phyloP scores from a whole-genome alignment of 2,797 vertebrate genomes.

The Balearica regulorum region DNA sequence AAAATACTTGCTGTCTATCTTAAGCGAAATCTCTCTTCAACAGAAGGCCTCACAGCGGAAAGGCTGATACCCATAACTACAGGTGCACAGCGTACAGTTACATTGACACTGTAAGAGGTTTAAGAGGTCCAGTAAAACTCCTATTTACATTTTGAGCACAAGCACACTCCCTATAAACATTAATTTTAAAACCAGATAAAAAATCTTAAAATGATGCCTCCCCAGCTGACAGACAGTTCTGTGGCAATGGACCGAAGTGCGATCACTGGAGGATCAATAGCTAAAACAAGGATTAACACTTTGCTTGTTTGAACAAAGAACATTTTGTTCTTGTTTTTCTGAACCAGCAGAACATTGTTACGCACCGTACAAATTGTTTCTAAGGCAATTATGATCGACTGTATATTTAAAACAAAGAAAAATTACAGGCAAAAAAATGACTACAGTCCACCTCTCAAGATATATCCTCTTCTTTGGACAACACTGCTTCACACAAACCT shows the following conservation, averaged over 20 bases:
- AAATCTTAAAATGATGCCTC: not conserved
- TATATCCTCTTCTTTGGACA: not conserved
- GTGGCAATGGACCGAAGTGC: not conserved
- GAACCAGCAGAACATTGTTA: not conserved
- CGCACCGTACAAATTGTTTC: not conserved
- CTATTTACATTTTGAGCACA: constrained; percentile 59
- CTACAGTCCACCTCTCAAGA: not conserved
- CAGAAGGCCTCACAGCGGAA: constrained; percentile 21
- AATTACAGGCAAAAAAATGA: not conserved
- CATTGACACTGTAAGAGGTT: constrained; percentile 5
- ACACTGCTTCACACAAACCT: not conserved
- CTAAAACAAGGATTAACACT: constrained; percentile 4
- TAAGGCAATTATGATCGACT: not conserved
- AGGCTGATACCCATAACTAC: constrained; percentile 14
- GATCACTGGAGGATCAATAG: constrained; percentile 5
- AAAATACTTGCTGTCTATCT: not conserved
- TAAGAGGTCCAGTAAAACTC: constrained; percentile 44
- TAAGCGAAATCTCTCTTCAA: not conserved
- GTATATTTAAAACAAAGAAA: constrained; percentile 21
- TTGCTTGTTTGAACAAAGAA: constrained; percentile 29
- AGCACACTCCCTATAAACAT: constrained; percentile 21
- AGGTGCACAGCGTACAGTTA: not conserved
- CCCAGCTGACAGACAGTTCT: constrained; percentile 18
- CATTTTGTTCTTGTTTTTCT: constrained; percentile 25
- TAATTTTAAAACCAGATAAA: constrained; percentile 30